Percentiles rank a stretch among this genome's conserved stretches.
phyloP scores from a whole-genome alignment of 2,797 vertebrate genomes.

The Smutsia temminckii region DNA sequence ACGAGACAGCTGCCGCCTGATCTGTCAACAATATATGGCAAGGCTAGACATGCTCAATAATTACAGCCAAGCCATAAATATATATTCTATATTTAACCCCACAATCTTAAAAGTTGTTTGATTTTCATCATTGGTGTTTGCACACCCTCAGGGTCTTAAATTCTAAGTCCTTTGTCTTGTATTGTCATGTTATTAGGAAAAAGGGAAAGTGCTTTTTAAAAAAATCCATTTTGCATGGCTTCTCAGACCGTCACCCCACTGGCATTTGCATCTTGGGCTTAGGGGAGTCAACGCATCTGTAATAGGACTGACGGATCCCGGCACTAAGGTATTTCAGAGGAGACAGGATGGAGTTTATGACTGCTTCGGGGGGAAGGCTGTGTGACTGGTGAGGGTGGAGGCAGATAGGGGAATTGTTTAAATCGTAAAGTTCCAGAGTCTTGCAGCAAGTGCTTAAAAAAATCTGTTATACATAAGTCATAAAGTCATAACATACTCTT shows the following conservation, averaged over 20 bases:
- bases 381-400: not conserved
- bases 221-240: not conserved
- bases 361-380: not conserved
- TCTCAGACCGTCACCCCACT: not conserved
- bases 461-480: constrained; percentile 20
- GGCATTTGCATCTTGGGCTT: not conserved
- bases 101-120: not conserved
- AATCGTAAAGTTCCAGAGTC: not conserved
- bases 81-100: constrained; percentile 19
- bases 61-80: not conserved
- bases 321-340: not conserved
- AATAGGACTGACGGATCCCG: not conserved
- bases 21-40: constrained; percentile 25
- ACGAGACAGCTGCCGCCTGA: constrained; percentile 40
- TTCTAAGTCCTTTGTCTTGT: constrained; percentile 16
- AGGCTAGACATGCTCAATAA: not conserved
- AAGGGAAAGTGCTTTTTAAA: not conserved
- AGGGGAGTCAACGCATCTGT: not conserved
- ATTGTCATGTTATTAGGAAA: not conserved
- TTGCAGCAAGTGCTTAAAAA: constrained; percentile 26
- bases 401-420: not conserved
- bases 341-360: not conserved
- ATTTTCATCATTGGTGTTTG: constrained; percentile 39
- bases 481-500: constrained; percentile 17
- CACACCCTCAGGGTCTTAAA: not conserved